These are phyloP conservation scores for Clarias platycephalus DNA, from an alignment of 2,797 vertebrate genomes.

Conservation along the genomic window DNA sequence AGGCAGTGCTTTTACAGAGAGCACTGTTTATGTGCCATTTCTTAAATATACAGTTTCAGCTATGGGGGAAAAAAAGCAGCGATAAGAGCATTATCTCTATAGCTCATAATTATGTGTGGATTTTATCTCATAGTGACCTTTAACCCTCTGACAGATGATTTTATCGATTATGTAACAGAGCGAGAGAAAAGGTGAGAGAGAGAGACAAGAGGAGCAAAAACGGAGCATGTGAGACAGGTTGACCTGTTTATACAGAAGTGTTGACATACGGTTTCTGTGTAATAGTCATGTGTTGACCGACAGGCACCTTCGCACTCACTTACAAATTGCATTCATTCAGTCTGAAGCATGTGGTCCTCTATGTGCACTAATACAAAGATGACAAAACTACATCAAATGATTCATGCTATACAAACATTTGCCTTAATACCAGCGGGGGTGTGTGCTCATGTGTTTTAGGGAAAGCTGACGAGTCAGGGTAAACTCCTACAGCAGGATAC, in stretches of 20 bases:
- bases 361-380: background rate
- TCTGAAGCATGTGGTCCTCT: background rate
- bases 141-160: constrained; percentile 25
- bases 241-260: constrained; percentile 43
- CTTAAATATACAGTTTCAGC: constrained; percentile 16
- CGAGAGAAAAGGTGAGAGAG: constrained; percentile 5
- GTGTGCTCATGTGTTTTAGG: constrained; percentile 69
- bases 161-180: constrained; percentile 28
- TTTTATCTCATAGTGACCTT: constrained; percentile 34
- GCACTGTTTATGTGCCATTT: background rate
- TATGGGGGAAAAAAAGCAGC: background rate
- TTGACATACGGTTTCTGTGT: constrained; percentile 27
- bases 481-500: constrained; percentile 98
- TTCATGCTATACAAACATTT: background rate
- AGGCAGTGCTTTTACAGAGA: background rate
- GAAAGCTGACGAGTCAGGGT: constrained; percentile 93
- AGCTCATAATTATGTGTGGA: constrained; percentile 16
- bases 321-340: background rate
- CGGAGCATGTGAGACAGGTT: background rate
- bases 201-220: background rate
- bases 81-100: constrained; percentile 34
- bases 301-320: background rate
- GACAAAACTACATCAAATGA: background rate
- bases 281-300: constrained; percentile 42
- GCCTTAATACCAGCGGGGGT: background rate